Percentiles rank a stretch among this genome's conserved stretches.
Evolutionary conservation across 23 tunicate genomes (phyloP).

Genomic region (Botrylloides violaceus): DNA sequence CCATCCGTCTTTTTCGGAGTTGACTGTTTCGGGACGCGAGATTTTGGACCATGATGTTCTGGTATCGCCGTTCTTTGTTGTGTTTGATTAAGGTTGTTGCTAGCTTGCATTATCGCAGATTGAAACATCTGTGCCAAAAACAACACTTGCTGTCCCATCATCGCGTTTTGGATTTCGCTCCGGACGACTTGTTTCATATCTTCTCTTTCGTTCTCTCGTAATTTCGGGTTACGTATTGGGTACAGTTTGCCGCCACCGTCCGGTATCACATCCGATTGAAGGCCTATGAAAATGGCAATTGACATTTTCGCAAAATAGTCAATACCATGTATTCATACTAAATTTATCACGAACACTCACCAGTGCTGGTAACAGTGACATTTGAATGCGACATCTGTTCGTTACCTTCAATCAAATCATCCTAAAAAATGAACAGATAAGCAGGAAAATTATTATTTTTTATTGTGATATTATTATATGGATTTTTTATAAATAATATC

Average conservation of each 20-base stretch:
- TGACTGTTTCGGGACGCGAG: not conserved
- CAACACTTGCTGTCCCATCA: constrained; percentile 87
- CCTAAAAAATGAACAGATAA: too few species aligned
- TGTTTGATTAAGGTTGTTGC: not conserved
- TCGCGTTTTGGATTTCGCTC: constrained; percentile 70
- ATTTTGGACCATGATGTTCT: not conserved
- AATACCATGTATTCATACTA: too few species aligned
- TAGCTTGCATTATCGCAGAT: constrained; percentile 6
- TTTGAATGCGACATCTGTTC: not conserved
- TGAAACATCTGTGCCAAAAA: constrained; percentile 71
- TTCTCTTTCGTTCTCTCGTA: not conserved
- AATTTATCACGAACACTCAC: too few species aligned
- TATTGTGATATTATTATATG: too few species aligned
- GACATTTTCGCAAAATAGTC: too few species aligned
- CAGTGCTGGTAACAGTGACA: not conserved
- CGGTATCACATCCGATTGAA: constrained; percentile 24
- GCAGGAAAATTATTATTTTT: too few species aligned
- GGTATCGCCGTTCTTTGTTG: not conserved
- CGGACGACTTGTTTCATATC: constrained; percentile 46
- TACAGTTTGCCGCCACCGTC: constrained; percentile 63
- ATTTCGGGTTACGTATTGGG: not conserved
- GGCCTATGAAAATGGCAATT: too few species aligned
- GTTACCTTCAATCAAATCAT: not conserved
- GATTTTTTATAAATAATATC: too few species aligned
- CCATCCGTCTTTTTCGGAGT: constrained; percentile 1